Percentiles rank a stretch among this genome's conserved stretches.
Conservation (phyloP, 2,113 vertebrate species). For the Pithys albifrons region DNA sequence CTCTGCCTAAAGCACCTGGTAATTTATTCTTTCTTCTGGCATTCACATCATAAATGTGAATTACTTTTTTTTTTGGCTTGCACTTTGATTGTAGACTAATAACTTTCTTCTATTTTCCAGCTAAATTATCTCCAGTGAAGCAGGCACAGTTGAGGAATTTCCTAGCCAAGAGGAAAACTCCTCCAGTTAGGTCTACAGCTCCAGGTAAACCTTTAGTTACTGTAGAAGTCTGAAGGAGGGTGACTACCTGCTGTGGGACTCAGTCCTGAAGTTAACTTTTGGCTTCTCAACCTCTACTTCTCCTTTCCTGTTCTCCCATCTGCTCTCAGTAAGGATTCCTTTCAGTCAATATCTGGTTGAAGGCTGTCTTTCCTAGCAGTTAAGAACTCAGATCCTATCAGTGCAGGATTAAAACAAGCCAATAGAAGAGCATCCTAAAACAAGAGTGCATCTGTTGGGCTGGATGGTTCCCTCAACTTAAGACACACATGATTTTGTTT, state of each 20-base stretch:
- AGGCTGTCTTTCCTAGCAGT: not conserved
- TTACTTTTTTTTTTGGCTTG: not conserved
- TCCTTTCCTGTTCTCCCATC: not conserved
- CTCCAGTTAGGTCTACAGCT: constrained; percentile 90
- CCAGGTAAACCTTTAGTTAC: constrained; percentile 82
- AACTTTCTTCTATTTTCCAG: constrained; percentile 58
- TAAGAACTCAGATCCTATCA: not conserved
- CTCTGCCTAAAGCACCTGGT: constrained; percentile 81
- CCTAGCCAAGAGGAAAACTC: constrained; percentile 92
- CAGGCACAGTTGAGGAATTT: constrained; percentile 93
- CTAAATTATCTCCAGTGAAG: constrained; percentile 88
- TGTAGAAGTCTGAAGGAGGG: not conserved
- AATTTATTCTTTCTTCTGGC: not conserved
- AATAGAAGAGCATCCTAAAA: not conserved
- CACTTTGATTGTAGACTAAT: not conserved
- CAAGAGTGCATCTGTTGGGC: not conserved
- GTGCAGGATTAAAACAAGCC: not conserved
- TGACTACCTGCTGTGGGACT: not conserved
- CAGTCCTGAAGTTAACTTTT: not conserved
- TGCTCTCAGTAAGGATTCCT: not conserved
- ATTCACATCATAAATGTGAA: not conserved
- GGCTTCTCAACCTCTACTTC: not conserved
- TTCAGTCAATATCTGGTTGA: not conserved
- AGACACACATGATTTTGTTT: not conserved
- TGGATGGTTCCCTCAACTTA: not conserved